phyloP scores from a whole-genome alignment of 2,113 vertebrate species.

The Halichoerus grypus region DNA sequence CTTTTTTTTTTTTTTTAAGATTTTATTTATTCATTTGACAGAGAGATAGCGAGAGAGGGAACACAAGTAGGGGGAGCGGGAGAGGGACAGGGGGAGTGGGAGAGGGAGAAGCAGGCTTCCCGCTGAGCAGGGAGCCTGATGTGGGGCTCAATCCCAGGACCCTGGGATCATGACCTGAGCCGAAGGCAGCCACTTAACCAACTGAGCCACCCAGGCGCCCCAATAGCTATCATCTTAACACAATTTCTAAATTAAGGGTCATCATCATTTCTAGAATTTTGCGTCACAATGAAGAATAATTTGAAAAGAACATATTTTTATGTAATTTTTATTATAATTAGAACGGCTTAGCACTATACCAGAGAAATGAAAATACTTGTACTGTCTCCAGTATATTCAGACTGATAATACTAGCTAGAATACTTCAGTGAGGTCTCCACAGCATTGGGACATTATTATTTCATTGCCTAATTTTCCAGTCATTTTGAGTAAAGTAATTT shows the following conservation, averaged over 20 bases:
- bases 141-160: too few relatives aligned
- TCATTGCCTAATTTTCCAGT: neutral
- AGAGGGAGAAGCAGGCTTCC: too few relatives aligned
- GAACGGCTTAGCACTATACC: neutral
- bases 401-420: neutral
- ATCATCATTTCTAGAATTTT: neutral
- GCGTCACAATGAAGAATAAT: neutral
- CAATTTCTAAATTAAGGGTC: neutral
- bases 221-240: neutral
- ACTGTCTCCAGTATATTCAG: neutral
- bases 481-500: neutral
- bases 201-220: too few relatives aligned
- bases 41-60: too few relatives aligned
- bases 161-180: too few relatives aligned
- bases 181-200: too few relatives aligned
- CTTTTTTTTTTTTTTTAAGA: neutral
- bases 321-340: neutral
- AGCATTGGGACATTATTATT: neutral
- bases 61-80: too few relatives aligned
- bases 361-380: neutral
- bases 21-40: too few relatives aligned
- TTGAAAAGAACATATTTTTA: neutral
- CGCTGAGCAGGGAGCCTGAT: too few relatives aligned
- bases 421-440: neutral
- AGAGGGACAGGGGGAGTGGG: too few relatives aligned